phyloP scores from a whole-genome alignment of 2,797 vertebrate species.

The Lepilemur ruficaudatus region DNA sequence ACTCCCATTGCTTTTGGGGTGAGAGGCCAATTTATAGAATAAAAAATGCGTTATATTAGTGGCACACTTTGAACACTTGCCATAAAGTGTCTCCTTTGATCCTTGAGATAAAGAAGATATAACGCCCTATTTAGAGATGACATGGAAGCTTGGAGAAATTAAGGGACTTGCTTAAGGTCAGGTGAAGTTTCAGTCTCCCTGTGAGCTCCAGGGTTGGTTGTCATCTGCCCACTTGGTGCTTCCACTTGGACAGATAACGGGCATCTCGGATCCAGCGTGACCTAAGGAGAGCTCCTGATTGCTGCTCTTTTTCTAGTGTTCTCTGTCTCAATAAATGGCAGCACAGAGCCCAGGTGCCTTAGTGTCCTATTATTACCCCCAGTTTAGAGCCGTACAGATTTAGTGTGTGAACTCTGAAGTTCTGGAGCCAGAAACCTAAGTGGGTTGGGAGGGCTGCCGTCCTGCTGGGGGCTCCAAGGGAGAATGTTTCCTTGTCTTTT shows the following conservation, averaged over 20 bases:
- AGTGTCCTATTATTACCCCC: background rate
- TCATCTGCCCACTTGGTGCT: background rate
- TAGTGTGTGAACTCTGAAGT: background rate
- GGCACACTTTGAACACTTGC: background rate
- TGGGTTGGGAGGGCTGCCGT: accelerated
- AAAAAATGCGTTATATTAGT: background rate
- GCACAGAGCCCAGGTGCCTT: background rate
- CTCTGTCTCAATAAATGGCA: background rate
- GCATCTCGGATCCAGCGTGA: background rate
- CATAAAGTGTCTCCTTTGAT: slow-evolving; percentile 6
- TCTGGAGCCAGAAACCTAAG: background rate
- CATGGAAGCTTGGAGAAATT: background rate
- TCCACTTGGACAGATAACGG: background rate
- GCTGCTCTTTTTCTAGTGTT: background rate
- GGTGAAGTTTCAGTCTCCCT: background rate
- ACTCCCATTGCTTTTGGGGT: background rate
- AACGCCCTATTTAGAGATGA: background rate
- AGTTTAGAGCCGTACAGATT: background rate
- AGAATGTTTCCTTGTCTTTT: background rate
- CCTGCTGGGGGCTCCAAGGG: background rate
- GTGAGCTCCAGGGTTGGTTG: background rate
- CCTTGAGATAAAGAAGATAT: background rate
- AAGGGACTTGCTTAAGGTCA: background rate
- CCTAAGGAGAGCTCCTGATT: background rate
- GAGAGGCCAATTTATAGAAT: background rate